Conservation (phyloP, 1,140 invertebrate genomes). For the Drosophila sturtevanti region DNA sequence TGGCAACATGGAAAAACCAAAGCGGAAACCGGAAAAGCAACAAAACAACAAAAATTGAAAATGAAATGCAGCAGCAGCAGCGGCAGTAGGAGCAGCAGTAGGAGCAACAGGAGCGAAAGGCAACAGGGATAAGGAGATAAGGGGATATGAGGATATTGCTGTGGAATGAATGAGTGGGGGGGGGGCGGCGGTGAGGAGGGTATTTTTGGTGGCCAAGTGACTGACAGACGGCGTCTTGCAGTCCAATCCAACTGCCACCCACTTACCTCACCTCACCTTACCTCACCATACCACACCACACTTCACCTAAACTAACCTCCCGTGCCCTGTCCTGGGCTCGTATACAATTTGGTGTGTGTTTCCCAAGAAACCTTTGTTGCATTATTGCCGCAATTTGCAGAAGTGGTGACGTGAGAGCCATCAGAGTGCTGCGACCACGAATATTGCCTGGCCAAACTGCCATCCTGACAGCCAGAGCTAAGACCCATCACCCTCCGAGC, state of each 20-base stretch:
- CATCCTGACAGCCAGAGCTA: background rate
- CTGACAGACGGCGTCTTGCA: slow-evolving; percentile 69
- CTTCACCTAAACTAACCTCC: too few species aligned
- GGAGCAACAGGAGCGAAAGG: slow-evolving; percentile 13
- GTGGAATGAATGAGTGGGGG: too few species aligned
- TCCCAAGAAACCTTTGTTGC: slow-evolving; percentile 80
- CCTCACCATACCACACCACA: too few species aligned
- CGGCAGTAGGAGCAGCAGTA: background rate
- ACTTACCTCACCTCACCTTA: too few species aligned
- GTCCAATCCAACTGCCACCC: slow-evolving; percentile 25
- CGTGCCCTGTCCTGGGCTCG: slow-evolving; percentile 24
- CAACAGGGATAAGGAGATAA: slow-evolving; percentile 6
- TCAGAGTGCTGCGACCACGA: slow-evolving; percentile 74
- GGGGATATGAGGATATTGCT: background rate
- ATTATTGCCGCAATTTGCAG: slow-evolving; percentile 79
- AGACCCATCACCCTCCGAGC: background rate
- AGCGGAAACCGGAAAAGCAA: slow-evolving; percentile 72
- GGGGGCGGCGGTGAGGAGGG: too few species aligned
- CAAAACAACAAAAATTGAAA: slow-evolving; percentile 65
- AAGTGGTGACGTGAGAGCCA: slow-evolving; percentile 79
- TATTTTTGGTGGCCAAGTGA: slow-evolving; percentile 49
- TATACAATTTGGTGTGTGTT: slow-evolving; percentile 79
- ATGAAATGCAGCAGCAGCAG: slow-evolving; percentile 52
- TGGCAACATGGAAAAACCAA: slow-evolving; percentile 48
- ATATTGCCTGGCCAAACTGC: slow-evolving; percentile 54